phyloP scores from a whole-genome alignment of 2,888 invertebrate genomes.

The Conomelus anceps region DNA sequence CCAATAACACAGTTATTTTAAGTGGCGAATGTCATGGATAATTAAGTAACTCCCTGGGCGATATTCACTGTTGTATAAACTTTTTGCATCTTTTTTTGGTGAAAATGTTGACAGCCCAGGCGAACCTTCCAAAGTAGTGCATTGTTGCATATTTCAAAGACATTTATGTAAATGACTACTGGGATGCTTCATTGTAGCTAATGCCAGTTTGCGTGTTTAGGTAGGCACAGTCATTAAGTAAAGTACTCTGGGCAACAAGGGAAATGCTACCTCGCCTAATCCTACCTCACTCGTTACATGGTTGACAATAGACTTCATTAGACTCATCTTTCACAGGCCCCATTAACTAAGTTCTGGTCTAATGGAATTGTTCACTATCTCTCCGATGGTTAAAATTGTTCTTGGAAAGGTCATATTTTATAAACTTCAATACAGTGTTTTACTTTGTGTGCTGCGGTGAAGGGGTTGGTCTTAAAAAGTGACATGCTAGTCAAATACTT shows the following conservation, averaged over 20 bases:
- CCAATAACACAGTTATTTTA: neutral
- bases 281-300: neutral
- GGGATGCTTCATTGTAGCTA: neutral
- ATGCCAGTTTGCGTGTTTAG: neutral
- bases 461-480: too few relatives aligned
- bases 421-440: neutral
- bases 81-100: neutral
- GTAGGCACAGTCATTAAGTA: neutral
- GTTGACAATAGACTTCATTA: neutral
- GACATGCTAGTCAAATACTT: too few relatives aligned
- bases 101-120: neutral
- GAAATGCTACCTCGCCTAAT: neutral
- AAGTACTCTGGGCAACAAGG: neutral
- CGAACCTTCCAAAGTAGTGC: neutral
- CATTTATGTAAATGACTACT: neutral
- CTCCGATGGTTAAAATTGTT: neutral
- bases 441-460: neutral
- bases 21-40: neutral
- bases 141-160: neutral
- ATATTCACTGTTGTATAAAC: neutral
- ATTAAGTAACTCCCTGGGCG: neutral
- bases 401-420: neutral
- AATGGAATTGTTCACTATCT: neutral
- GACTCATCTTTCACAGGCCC: neutral
- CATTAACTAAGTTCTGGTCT: neutral